phyloP scores from a whole-genome alignment of 2,888 invertebrate genomes.

The Phrixothrix hirtus region DNA sequence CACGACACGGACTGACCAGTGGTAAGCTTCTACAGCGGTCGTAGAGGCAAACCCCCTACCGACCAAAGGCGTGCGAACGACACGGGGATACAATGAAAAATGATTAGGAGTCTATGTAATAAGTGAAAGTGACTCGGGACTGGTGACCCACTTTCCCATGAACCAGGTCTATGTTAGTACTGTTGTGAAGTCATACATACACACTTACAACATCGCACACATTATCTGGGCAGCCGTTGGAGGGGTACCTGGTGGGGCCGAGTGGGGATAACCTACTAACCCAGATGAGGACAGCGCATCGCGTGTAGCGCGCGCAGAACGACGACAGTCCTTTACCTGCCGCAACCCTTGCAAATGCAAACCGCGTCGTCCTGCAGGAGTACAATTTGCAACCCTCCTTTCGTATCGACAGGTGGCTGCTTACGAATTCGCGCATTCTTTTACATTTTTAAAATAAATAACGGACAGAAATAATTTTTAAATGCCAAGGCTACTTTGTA shows the following conservation, averaged over 20 bases:
- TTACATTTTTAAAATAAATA: not conserved
- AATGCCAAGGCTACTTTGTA: too few species aligned
- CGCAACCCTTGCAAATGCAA: constrained; percentile 27
- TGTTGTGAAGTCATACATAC: constrained; percentile 54
- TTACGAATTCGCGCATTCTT: not conserved
- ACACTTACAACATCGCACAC: constrained; percentile 50
- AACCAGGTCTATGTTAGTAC: constrained; percentile 90
- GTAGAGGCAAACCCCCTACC: constrained; percentile 48
- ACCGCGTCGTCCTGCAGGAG: constrained; percentile 11
- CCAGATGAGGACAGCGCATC: constrained; percentile 72
- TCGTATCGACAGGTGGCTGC: not conserved
- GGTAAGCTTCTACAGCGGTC: constrained; percentile 36
- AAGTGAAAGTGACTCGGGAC: constrained; percentile 82
- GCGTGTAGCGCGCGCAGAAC: constrained; percentile 65
- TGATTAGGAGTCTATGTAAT: constrained; percentile 79
- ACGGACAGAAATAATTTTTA: too few species aligned
- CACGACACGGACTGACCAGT: constrained; percentile 31
- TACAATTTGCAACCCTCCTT: not conserved
- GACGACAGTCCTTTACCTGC: constrained; percentile 47
- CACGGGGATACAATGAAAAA: constrained; percentile 70
- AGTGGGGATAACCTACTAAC: constrained; percentile 80
- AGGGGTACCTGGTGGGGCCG: constrained; percentile 51
- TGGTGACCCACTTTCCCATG: constrained; percentile 86
- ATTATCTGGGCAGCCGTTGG: constrained; percentile 44
- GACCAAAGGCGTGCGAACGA: constrained; percentile 45